Percentiles rank a stretch among this genome's conserved stretches.
phyloP scores from a whole-genome alignment of 2,888 invertebrate species.

The Ethmia dodecea region DNA sequence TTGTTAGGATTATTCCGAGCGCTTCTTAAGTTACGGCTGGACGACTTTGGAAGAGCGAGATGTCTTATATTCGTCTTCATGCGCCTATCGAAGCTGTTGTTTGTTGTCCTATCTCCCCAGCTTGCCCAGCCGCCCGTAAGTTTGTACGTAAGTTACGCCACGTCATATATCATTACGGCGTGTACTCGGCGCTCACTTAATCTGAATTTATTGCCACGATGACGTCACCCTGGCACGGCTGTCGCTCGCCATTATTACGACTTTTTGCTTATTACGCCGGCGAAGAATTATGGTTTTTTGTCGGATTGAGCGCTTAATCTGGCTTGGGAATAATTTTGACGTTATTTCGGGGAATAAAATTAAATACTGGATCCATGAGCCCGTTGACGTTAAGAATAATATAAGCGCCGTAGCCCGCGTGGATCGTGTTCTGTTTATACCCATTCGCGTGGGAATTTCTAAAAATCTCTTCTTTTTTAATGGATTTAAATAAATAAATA shows the following conservation, averaged over 20 bases:
- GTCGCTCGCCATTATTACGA: not conserved
- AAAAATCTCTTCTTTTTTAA: too few species aligned
- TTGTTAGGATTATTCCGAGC: too few species aligned
- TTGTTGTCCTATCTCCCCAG: not conserved
- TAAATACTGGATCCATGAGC: too few species aligned
- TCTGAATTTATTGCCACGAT: conserved; percentile 22
- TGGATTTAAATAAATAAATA: too few species aligned
- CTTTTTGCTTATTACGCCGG: not conserved
- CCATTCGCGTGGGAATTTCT: too few species aligned
- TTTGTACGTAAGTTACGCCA: conserved; percentile 14
- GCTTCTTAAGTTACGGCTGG: too few species aligned
- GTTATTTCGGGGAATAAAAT: not conserved
- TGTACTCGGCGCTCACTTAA: conserved; percentile 18
- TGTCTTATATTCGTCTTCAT: too few species aligned
- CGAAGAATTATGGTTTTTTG: not conserved
- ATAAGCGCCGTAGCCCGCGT: too few species aligned
- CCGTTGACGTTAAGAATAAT: too few species aligned
- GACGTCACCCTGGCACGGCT: conserved; percentile 4
- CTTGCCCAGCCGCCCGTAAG: not conserved
- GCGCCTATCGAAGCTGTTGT: too few species aligned
- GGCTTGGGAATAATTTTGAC: not conserved
- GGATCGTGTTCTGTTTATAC: too few species aligned
- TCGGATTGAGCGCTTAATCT: not conserved
- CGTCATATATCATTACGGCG: conserved; percentile 23
- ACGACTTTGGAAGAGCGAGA: too few species aligned